These are phyloP conservation scores for Heloderma charlesbogerti DNA, from an alignment of 2,113 vertebrate genomes.

Conservation along the genomic window DNA sequence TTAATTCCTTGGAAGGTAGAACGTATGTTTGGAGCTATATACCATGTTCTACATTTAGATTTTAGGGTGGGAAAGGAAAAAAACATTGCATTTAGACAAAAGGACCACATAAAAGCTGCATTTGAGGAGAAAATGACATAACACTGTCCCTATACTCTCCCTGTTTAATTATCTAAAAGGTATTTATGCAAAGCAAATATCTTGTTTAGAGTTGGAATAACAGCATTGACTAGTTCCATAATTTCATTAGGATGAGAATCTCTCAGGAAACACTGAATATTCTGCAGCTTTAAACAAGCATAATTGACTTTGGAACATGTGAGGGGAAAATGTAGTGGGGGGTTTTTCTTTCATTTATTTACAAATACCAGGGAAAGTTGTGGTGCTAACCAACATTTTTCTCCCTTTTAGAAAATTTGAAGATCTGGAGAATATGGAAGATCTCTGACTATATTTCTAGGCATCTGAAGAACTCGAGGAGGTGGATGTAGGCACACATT, in stretches of 20 bases:
- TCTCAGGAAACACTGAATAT: rapidly evolving
- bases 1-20: neutral
- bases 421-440: rapidly evolving
- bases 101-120: neutral
- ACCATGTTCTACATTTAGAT: rapidly evolving
- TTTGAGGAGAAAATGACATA: neutral
- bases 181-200: neutral
- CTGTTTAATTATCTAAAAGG: neutral
- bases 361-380: rapidly evolving
- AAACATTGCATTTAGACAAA: neutral
- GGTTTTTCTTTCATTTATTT: neutral
- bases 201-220: neutral
- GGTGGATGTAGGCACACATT: too few relatives aligned
- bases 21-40: neutral
- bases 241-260: neutral
- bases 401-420: neutral
- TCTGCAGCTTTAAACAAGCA: neutral
- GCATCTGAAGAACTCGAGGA: neutral
- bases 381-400: neutral
- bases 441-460: neutral
- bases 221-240: neutral
- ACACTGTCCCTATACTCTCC: neutral
- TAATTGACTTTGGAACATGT: rapidly evolving
- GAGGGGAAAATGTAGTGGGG: neutral
- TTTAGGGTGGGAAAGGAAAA: neutral